Evolutionary conservation across 2,888 invertebrate species (phyloP).

Genomic region (Epinotia brunnichana): DNA sequence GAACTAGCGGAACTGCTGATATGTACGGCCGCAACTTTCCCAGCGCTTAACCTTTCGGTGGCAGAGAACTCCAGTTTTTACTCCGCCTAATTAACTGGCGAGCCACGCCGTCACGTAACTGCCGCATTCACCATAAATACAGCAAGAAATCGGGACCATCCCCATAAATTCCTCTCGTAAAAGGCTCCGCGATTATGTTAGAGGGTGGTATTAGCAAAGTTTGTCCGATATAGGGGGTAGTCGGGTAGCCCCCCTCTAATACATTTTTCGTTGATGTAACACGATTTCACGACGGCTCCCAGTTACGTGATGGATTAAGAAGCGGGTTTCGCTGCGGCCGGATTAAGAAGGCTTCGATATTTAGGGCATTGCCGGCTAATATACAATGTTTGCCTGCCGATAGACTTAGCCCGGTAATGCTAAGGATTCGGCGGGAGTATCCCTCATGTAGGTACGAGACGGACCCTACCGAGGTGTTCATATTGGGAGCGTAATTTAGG

Average conservation of each 20-base stretch:
- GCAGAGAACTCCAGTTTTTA: constrained; percentile 57
- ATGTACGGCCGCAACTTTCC: constrained; percentile 39
- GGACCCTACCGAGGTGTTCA: constrained; percentile 41
- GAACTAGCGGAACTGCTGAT: constrained; percentile 39
- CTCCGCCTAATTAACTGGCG: constrained; percentile 77
- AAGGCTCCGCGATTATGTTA: constrained; percentile 83
- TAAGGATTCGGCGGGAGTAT: constrained; percentile 51
- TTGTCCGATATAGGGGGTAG: constrained; percentile 78
- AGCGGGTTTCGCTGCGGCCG: constrained; percentile 75
- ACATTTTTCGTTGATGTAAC: constrained; percentile 85
- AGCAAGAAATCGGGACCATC: constrained; percentile 82
- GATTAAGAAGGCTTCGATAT: constrained; percentile 80
- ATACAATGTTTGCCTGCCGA: constrained; percentile 78
- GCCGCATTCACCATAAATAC: constrained; percentile 80
- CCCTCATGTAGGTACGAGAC: constrained; percentile 45
- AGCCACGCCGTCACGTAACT: constrained; percentile 74
- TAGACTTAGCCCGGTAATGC: constrained; percentile 73
- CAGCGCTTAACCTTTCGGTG: constrained; percentile 42
- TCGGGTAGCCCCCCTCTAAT: constrained; percentile 73
- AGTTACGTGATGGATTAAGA: constrained; percentile 85
- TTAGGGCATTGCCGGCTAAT: constrained; percentile 78
- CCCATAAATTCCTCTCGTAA: constrained; percentile 84
- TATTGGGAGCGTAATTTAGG: constrained; percentile 43
- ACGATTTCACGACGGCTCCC: constrained; percentile 83
- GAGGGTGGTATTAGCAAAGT: constrained; percentile 84